Base-by-base conservation (phyloP, 2,888 invertebrate genomes). In the Heteropelma amictum region DNA sequence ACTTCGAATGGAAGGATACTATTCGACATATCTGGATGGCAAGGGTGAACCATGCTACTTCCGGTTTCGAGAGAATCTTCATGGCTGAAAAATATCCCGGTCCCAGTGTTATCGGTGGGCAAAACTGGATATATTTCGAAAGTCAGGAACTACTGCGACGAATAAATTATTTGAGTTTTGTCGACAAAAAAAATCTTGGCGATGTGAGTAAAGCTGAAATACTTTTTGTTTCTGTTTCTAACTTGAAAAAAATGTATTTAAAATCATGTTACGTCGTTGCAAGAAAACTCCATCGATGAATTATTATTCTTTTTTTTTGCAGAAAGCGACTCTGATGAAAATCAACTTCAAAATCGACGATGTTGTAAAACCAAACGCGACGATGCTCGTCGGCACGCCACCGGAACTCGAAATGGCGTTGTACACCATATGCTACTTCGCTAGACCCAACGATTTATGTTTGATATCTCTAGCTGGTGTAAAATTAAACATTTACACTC, bases 41-140 rank as follows among this genome's bases (percentile, higher is more conserved):
- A 1, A 91, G 95, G 78, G 94, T 95, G 45, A 91, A 92, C 81
- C 94, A 95, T 26, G 92, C 97, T 58, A 97, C 97, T 69, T 96
- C 96, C 35, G 97, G 96, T 2, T 98, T 98, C 85, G 98, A 98
- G 89, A 97, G 98, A 84, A 93, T 97, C 14, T 97, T 98, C 87
- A 92, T 96, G 0, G 95, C 96, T 0, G 98, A 98, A 91, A 91
- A 94, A 0, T 95, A 95, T 87, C 93, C 94, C 80, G 92, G 92
- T 35, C 92, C 93, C 78, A 93, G 96, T 30, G 93, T 88, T 12
- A 72, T 86, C 2, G 97, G 97, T 2, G 91, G 97, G 74, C 98
- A 98, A 88, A 96, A 96, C 87, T 98, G 97, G 97, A 90, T 97
- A 14, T 95, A 95, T 87, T 96, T 96, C 83, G 91, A 93, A 61